These are phyloP conservation scores for Andrena camellia DNA, from an alignment of 2,888 invertebrate genomes.

Conservation along the genomic window DNA sequence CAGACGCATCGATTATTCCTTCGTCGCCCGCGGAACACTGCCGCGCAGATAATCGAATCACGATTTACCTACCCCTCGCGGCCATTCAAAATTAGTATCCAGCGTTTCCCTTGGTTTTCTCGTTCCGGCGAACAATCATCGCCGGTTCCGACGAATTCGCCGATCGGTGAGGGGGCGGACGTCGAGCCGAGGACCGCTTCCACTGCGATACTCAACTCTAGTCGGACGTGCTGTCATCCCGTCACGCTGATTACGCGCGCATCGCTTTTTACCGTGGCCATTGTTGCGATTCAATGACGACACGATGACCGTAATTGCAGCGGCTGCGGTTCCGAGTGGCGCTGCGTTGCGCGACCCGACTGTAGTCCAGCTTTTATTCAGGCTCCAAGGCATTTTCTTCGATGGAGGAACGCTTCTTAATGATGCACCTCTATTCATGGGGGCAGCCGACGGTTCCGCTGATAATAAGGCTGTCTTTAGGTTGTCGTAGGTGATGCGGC, in stretches of 20 bases:
- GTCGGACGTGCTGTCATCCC: slow-evolving; percentile 2
- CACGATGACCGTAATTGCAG: slow-evolving; percentile 43
- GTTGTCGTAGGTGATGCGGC: background rate
- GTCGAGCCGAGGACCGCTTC: slow-evolving; percentile 1
- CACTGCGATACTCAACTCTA: background rate
- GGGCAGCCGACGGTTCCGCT: background rate
- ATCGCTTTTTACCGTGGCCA: slow-evolving; percentile 26
- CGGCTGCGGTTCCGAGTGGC: slow-evolving; percentile 27
- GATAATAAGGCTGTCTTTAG: background rate
- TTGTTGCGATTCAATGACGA: slow-evolving; percentile 41
- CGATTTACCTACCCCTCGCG: background rate
- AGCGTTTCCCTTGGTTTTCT: background rate
- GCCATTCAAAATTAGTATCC: background rate
- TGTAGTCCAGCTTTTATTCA: slow-evolving; percentile 7
- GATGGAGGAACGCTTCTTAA: background rate
- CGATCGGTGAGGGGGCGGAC: background rate
- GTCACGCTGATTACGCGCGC: slow-evolving; percentile 20
- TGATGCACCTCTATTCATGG: background rate
- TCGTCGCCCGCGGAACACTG: background rate
- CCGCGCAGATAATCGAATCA: slow-evolving; percentile 10
- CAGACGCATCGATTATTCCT: background rate
- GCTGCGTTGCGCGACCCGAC: slow-evolving; percentile 24
- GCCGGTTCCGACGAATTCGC: background rate
- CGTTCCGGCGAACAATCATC: background rate
- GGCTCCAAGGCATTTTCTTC: background rate